Conservation (phyloP, 2,113 vertebrate species). For the Fulica atra region DNA sequence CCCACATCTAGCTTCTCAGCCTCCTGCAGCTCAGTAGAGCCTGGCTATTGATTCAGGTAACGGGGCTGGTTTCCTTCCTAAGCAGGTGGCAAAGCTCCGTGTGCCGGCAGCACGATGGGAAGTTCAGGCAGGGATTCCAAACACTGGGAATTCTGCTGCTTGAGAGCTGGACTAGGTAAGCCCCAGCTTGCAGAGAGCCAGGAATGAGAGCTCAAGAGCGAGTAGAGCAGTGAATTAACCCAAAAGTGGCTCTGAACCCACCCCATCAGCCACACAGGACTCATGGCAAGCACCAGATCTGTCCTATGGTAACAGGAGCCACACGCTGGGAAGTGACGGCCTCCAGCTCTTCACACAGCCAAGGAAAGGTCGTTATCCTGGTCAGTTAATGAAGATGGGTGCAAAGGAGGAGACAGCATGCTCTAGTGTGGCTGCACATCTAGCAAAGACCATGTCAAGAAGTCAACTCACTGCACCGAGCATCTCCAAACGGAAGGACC, state of each 20-base stretch:
- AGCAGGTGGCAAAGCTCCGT: neutral
- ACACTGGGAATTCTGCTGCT: neutral
- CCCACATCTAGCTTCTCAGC: neutral
- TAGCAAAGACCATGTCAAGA: neutral
- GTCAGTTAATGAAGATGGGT: rapidly evolving
- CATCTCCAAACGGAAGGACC: too few species aligned
- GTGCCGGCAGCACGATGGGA: neutral
- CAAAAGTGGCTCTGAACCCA: neutral
- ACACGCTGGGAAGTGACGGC: too few species aligned
- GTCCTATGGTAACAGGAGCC: rapidly evolving
- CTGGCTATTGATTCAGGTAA: neutral
- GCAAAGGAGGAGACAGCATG: neutral
- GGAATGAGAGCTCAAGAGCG: neutral
- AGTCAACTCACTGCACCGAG: neutral
- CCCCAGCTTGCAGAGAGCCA: neutral
- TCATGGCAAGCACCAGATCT: rapidly evolving
- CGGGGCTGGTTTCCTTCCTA: neutral
- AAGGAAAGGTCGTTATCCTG: neutral
- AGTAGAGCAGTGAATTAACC: neutral
- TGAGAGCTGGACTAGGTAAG: too few species aligned
- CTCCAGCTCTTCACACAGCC: neutral
- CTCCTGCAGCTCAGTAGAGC: slow-evolving; percentile 1
- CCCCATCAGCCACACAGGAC: rapidly evolving
- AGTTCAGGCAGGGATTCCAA: neutral
- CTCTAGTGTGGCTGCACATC: rapidly evolving